Percentiles rank a stretch among this genome's conserved stretches.
phyloP scores from a whole-genome alignment of 2,797 vertebrate species.

The Dipus sagitta region DNA sequence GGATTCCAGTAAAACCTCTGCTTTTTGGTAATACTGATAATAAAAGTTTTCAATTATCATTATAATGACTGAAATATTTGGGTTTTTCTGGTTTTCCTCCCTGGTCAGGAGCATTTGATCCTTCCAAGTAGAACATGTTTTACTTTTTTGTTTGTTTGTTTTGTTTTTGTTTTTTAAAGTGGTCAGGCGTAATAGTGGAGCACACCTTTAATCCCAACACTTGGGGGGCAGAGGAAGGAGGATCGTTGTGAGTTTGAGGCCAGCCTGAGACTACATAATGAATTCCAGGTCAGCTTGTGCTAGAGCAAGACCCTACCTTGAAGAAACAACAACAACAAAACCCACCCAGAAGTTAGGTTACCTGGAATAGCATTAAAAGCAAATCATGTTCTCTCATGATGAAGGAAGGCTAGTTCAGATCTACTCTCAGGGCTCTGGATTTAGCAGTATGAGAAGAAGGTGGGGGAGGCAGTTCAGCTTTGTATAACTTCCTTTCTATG shows the following conservation, averaged over 20 bases:
- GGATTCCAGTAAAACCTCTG: slow-evolving; percentile 51
- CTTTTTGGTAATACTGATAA: slow-evolving; percentile 47
- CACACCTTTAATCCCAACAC: too few species aligned
- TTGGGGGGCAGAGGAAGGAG: too few species aligned
- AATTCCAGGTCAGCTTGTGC: too few species aligned
- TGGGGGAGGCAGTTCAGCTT: neutral
- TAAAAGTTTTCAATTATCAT: slow-evolving; percentile 52
- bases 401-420: slow-evolving; percentile 33
- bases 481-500: neutral
- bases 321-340: slow-evolving; percentile 1
- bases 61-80: slow-evolving; percentile 12
- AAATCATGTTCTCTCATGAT: neutral
- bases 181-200: too few species aligned
- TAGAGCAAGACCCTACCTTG: too few species aligned
- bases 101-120: neutral
- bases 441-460: slow-evolving; percentile 32
- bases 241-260: too few species aligned
- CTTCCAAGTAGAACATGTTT: slow-evolving; percentile 42
- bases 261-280: too few species aligned
- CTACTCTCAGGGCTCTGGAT: neutral
- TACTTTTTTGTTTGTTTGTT: too few species aligned
- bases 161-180: too few species aligned
- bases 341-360: slow-evolving; percentile 27
- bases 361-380: neutral
- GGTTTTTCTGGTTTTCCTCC: neutral